These are phyloP conservation scores for Stenoptilia bipunctidactyla DNA, from an alignment of 2,888 invertebrate species.

Conservation along the genomic window DNA sequence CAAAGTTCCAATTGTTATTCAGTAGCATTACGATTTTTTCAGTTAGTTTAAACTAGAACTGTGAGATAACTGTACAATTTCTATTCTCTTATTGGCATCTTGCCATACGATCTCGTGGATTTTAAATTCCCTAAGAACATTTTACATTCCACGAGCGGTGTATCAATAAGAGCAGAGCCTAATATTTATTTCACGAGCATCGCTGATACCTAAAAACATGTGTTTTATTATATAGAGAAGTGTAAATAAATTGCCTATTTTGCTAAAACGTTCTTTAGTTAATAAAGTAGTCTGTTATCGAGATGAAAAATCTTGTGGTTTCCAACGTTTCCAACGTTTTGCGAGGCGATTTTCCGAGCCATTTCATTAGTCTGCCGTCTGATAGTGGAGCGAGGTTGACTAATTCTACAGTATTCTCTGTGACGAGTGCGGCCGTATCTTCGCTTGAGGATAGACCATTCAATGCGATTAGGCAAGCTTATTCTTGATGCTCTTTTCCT, in stretches of 20 bases:
- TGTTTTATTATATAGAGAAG: conserved; percentile 16
- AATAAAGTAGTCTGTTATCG: conserved; percentile 53
- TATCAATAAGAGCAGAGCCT: conserved; percentile 46
- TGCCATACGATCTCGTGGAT: conserved; percentile 35
- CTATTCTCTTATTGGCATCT: conserved; percentile 53
- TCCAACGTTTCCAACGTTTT: conserved; percentile 44
- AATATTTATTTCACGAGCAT: conserved; percentile 43
- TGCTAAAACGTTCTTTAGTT: conserved; percentile 64
- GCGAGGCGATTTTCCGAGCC: conserved; percentile 43
- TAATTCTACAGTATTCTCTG: conserved; percentile 55
- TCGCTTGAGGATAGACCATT: conserved; percentile 8
- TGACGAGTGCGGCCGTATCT: conserved; percentile 27
- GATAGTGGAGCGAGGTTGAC: conserved; percentile 33
- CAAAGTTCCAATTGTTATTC: conserved; percentile 7
- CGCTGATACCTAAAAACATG: no score
- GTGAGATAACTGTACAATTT: conserved; percentile 37
- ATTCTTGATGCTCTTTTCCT: conserved; percentile 42
- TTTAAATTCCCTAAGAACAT: conserved; percentile 28
- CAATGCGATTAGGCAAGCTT: conserved; percentile 48
- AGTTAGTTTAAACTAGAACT: conserved; percentile 27
- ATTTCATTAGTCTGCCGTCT: conserved; percentile 63
- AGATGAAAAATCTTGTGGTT: conserved; percentile 57
- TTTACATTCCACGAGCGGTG: not conserved
- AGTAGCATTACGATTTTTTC: conserved; percentile 14
- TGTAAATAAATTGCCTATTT: conserved; percentile 60